These are phyloP conservation scores for Psophia crepitans DNA, from an alignment of 2,113 vertebrate genomes.

Conservation along the genomic window DNA sequence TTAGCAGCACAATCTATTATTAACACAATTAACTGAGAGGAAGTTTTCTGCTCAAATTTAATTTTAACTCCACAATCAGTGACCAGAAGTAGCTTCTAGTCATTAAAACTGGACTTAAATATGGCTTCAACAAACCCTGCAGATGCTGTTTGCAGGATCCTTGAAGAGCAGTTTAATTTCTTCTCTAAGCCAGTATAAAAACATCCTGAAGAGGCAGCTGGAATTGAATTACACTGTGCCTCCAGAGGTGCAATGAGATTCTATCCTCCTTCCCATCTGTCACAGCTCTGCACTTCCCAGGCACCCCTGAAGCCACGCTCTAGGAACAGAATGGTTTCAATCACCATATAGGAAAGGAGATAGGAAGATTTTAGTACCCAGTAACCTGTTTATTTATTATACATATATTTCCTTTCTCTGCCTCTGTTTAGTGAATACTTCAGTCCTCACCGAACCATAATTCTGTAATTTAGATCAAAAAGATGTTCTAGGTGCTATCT, in stretches of 20 bases:
- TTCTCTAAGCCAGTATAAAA: not conserved
- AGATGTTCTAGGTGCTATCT: not conserved
- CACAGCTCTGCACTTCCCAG: not conserved
- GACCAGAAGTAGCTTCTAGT: not conserved
- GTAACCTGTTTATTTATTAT: not conserved
- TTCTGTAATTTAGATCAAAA: not conserved
- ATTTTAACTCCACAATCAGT: not conserved
- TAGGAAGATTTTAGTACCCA: not conserved
- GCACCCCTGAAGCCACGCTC: not conserved
- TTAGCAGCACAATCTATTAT: not conserved
- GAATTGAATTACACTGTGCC: not conserved
- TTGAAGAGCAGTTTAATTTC: not conserved
- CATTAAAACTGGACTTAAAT: not conserved
- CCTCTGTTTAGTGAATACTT: not conserved
- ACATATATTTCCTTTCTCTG: not conserved
- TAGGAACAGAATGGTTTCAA: not conserved
- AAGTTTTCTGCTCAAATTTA: not conserved
- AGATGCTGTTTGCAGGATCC: not conserved
- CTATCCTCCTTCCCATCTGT: not conserved
- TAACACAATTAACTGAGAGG: not conserved
- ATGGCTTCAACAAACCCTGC: not conserved
- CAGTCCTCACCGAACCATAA: not conserved
- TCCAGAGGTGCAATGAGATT: not conserved
- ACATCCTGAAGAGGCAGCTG: not conserved
- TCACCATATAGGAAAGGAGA: not conserved